Evolutionary conservation across 2,797 vertebrate genomes (phyloP), one percentile per base, ranked within the genome.

Genomic region (Nannoperca australis): DNA sequence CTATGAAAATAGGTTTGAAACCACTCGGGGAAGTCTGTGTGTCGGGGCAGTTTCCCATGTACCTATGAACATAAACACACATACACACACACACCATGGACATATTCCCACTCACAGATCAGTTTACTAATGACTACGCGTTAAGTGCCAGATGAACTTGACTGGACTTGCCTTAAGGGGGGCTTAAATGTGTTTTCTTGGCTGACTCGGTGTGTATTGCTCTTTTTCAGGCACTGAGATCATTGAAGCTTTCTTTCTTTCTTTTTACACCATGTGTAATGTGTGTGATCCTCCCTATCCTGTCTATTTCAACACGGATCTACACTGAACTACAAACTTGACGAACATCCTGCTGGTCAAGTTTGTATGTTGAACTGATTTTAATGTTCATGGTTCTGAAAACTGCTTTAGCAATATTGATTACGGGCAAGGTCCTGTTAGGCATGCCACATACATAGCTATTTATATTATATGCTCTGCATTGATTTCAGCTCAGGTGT

Each of bases 141-240:
- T 79, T 82, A 87, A 84, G 75, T 81, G 82, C 82, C 78, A 89
- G 77, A 88, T 85, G 84, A 87, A 86, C 86, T 75, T 78, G 75
- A 73, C 79, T 85, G 60, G 80, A 78, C 83, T 70, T 70, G 84
- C 82, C 84, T 78, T 78, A 17, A 78, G 85, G 87, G 82, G 73
- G 72, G 42, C 53, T 81, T 83, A 78, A 76, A 81, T 88, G 61
- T 88, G 82, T 85, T 90, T 89, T 85, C 69, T 80, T 88, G 81
- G 81, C 66, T 49, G 70, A 40, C 38, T 59, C 27, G 50, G 27
- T 79, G 70, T 67, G 65, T 70, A 15, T 78, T 67, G 24, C 36
- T 76, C 45, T 72, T 42, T 67, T 73, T 34, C 51, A 70, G 40
- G 56, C 72, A 62, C 38, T 58, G 60, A 64, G 71, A 54, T 80